phyloP scores from a whole-genome alignment of 2,797 vertebrate species.

The Tenualosa ilisha region DNA sequence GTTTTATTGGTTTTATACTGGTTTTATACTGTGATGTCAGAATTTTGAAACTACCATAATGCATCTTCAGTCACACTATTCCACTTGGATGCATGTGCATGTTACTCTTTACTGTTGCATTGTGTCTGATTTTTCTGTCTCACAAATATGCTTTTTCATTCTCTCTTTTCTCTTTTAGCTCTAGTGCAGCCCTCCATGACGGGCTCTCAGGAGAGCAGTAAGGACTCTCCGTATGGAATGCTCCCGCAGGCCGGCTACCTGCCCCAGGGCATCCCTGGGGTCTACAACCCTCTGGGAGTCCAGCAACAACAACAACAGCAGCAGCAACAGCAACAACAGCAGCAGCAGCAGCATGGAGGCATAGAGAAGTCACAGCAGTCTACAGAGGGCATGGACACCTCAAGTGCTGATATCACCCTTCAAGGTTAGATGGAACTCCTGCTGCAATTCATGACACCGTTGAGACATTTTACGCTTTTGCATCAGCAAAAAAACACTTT shows the following conservation, averaged over 20 bases:
- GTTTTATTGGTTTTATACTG: not conserved
- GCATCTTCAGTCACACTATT: not conserved
- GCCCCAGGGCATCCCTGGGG: constrained; percentile 76
- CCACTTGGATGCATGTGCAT: not conserved
- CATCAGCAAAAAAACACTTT: not conserved
- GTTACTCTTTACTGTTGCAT: not conserved
- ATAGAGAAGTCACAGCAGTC: constrained; percentile 63
- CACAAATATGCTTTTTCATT: not conserved
- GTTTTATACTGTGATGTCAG: not conserved
- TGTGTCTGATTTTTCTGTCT: not conserved
- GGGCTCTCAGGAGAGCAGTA: constrained; percentile 83
- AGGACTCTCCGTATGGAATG: constrained; percentile 86
- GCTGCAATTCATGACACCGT: not conserved
- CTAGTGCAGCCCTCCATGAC: constrained; percentile 85
- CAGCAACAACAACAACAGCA: constrained; percentile 63
- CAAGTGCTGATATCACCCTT: constrained; percentile 70
- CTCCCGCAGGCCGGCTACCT: constrained; percentile 84
- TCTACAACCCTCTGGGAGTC: constrained; percentile 84
- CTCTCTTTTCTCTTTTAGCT: constrained; percentile 70
- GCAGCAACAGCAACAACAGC: not conserved
- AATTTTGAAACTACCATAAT: not conserved
- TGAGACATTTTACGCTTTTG: not conserved
- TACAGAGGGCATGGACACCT: constrained; percentile 68
- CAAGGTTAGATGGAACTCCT: constrained; percentile 63
- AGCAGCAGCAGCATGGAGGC: constrained; percentile 50